Evolutionary conservation across 2,888 invertebrate species (phyloP).

Genomic region (Scrobipalpa costella): DNA sequence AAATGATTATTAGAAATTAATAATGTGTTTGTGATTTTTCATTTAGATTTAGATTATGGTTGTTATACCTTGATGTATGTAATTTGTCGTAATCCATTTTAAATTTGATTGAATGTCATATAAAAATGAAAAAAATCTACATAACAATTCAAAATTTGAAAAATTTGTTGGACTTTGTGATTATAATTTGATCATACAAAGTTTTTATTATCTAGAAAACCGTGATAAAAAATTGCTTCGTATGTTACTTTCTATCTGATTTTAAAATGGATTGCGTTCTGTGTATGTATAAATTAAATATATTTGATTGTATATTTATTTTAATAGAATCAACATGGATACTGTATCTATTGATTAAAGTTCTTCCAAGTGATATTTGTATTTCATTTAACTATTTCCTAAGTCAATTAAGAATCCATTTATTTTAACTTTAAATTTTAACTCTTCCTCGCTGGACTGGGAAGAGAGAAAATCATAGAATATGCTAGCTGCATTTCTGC

Average conservation of each 20-base stretch:
- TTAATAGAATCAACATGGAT: slow-evolving; percentile 59
- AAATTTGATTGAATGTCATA: background rate
- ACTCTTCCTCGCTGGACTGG: too few species aligned
- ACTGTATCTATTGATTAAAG: slow-evolving; percentile 52
- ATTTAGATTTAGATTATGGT: slow-evolving; percentile 52
- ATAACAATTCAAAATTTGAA: background rate
- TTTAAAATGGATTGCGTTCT: background rate
- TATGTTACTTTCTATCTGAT: background rate
- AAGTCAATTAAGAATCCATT: background rate
- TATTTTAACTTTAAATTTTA: too few species aligned
- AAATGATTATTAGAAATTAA: slow-evolving; percentile 32
- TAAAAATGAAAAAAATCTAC: background rate
- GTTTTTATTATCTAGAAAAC: too few species aligned
- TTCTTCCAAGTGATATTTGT: slow-evolving; percentile 60
- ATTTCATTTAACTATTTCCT: slow-evolving; percentile 15
- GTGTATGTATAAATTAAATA: slow-evolving; percentile 35
- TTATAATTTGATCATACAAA: too few species aligned
- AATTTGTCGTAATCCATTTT: slow-evolving; percentile 20
- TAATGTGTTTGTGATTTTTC: slow-evolving; percentile 49
- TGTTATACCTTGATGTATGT: slow-evolving; percentile 46
- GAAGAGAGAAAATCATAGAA: too few species aligned
- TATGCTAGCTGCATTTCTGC: too few species aligned
- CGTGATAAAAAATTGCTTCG: too few species aligned
- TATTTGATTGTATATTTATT: slow-evolving; percentile 49
- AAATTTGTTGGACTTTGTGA: background rate